Evolutionary conservation across 92 coral and sea anemone species (phyloP), one percentile per base, ranked within the genome.

Genomic region (Scolanthus callimorphus): DNA sequence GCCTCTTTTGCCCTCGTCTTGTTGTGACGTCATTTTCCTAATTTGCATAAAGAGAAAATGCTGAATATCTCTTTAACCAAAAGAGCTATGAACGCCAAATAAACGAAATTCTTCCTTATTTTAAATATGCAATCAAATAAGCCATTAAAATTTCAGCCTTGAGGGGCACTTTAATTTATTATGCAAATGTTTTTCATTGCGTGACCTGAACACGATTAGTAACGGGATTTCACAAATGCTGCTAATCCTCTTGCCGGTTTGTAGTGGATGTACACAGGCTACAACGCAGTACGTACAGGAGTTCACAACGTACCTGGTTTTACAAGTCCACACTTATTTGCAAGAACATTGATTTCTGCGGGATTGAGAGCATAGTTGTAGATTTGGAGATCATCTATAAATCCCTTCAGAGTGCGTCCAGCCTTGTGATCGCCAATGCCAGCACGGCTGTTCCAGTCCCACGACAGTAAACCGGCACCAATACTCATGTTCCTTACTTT

Each of bases 341-440:
- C 84, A 21, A 84, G 62, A 44, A 67, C 73, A 17, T 55, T 51
- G 71, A 92, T 69, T 29, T 92, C 98, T 12, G 61, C 74, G 31
- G 78, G 84, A 38, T 70, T 67, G 59, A 92, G 80, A 27, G 98
- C 98, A 30, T 92, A 92, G 78, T 92, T 92, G 69, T 92, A 92
- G 57, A 92, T 81, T 51, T 85, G 84, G 73, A 92, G 88, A 21
- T 92, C 98, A 72, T 92, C 98, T 55, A 92, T 80, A 63, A 88
- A 92, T 55, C 98, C 98, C 71, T 71, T 54, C 51, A 92, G 82
- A 41, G 98, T 92, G 19, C 98, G 84, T 65, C 62, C 58, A 11
- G 95, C 96, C 73, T 92, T 92, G 84, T 92, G 98, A 82, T 92
- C 98, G 37, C 98, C 98, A 54, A 92, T 81, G 17, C 98, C 98